Percentiles rank a stretch among this genome's conserved stretches.
Evolutionary conservation across 2,888 invertebrate species (phyloP).

Genomic region (Ommatoiulus sabulosus): DNA sequence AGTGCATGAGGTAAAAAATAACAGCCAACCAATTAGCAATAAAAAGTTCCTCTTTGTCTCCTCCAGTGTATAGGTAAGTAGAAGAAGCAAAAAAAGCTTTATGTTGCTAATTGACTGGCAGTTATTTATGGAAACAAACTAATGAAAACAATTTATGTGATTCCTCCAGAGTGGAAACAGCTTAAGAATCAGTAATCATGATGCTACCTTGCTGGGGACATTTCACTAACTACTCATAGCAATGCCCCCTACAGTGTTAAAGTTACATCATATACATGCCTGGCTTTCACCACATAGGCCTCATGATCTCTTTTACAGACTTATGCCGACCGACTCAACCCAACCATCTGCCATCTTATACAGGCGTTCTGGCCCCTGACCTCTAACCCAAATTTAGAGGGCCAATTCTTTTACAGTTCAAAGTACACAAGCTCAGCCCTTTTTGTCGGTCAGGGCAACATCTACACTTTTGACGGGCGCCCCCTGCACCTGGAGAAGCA

Average conservation of each 20-base stretch:
- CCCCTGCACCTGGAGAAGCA: background rate
- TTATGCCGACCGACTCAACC: background rate
- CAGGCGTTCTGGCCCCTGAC: background rate
- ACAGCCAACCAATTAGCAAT: too few species aligned
- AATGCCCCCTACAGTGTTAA: background rate
- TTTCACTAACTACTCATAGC: background rate
- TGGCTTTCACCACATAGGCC: too few species aligned
- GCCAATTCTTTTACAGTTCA: background rate
- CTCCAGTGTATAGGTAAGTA: too few species aligned
- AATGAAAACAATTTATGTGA: too few species aligned
- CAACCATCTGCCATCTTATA: background rate
- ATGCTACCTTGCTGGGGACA: background rate
- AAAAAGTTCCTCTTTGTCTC: too few species aligned
- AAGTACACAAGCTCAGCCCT: background rate
- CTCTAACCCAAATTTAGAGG: background rate
- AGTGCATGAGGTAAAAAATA: too few species aligned
- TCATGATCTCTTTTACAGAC: background rate
- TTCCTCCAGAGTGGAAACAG: too few species aligned
- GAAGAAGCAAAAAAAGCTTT: too few species aligned
- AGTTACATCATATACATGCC: too few species aligned
- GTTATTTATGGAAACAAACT: too few species aligned
- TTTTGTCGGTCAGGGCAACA: background rate
- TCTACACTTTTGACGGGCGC: constrained; percentile 45
- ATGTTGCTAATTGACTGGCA: too few species aligned
- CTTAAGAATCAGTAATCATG: too few species aligned